These are phyloP conservation scores for Escarpia spicata DNA, from an alignment of 2,888 invertebrate genomes.

Conservation along the genomic window DNA sequence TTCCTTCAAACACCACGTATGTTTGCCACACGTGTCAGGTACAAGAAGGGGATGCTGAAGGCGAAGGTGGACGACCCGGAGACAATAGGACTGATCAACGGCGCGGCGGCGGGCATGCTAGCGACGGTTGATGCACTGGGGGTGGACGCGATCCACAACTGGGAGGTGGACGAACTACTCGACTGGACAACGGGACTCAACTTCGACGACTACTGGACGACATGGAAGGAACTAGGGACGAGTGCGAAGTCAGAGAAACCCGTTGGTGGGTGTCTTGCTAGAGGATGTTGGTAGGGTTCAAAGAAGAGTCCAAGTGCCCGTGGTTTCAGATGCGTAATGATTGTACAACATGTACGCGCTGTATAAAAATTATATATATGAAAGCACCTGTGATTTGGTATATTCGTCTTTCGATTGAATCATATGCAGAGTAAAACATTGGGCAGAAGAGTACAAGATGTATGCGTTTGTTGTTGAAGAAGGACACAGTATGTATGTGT, in stretches of 20 bases:
- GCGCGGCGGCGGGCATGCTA: conserved; percentile 64
- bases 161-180: conserved; percentile 65
- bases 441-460: too few relatives aligned
- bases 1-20: too few relatives aligned
- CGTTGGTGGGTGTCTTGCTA: not conserved
- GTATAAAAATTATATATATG: too few relatives aligned
- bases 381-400: too few relatives aligned
- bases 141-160: conserved; percentile 59
- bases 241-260: conserved; percentile 41
- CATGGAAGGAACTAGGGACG: conserved; percentile 60
- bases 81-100: conserved; percentile 61
- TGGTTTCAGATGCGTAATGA: too few relatives aligned
- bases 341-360: too few relatives aligned
- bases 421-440: too few relatives aligned
- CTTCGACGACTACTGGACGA: conserved; percentile 62
- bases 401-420: too few relatives aligned
- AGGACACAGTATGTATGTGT: too few relatives aligned
- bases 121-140: conserved; percentile 58
- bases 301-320: not conserved
- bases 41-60: conserved; percentile 60
- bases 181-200: conserved; percentile 65
- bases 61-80: conserved; percentile 60
- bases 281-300: not conserved
- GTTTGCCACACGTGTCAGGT: conserved; percentile 47
- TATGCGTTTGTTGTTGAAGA: too few relatives aligned